Evolutionary conservation across 2,113 vertebrate genomes (phyloP).

Genomic region (Sitta europaea): DNA sequence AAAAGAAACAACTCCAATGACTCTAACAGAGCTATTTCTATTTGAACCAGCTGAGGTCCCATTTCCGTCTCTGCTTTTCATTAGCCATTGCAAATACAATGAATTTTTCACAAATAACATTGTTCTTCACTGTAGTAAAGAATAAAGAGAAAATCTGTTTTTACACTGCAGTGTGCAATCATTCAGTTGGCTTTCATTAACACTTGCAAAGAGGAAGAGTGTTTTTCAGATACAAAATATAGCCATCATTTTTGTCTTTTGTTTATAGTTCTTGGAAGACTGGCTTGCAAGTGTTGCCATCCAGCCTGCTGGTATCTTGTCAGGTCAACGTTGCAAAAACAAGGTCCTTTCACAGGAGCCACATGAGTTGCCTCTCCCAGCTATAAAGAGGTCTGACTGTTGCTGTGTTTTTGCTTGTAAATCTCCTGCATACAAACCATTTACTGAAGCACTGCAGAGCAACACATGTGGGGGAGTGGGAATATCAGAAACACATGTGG

Average conservation of each 20-base stretch:
- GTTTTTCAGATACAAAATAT: neutral
- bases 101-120: neutral
- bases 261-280: slow-evolving; percentile 74
- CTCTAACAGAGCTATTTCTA: neutral
- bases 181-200: neutral
- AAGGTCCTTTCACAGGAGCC: slow-evolving; percentile 30
- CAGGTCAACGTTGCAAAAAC: slow-evolving; percentile 53
- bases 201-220: neutral
- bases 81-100: neutral
- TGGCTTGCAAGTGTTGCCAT: slow-evolving; percentile 77
- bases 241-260: neutral
- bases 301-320: neutral
- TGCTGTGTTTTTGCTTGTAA: neutral
- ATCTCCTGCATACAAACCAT: neutral
- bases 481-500: neutral
- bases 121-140: neutral
- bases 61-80: neutral
- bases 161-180: neutral
- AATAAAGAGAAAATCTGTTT: neutral
- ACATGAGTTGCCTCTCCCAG: slow-evolving; percentile 65
- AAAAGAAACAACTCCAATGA: neutral
- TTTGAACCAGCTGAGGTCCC: neutral
- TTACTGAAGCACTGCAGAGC: neutral
- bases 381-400: slow-evolving; percentile 73
- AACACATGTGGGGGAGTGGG: neutral